phyloP scores from a whole-genome alignment of 1,140 invertebrate genomes.

The Drosophila kanapiae region DNA sequence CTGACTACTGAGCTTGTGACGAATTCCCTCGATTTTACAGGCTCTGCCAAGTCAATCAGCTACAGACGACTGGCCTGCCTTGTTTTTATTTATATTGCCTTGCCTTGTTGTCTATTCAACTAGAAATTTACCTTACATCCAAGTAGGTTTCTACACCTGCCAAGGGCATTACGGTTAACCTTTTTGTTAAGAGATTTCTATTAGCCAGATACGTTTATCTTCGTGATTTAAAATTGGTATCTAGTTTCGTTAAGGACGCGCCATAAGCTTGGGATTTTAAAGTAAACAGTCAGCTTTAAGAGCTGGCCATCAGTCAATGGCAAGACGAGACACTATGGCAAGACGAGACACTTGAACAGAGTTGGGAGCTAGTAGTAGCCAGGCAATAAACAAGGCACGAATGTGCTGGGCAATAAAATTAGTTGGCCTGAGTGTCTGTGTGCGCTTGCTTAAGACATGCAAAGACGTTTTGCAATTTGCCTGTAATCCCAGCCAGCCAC shows the following conservation, averaged over 20 bases:
- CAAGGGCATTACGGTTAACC: not conserved
- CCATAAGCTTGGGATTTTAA: not conserved
- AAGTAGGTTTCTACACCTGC: not conserved
- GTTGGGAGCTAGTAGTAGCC: not conserved
- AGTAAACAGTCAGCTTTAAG: constrained; percentile 31
- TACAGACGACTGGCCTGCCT: constrained; percentile 11
- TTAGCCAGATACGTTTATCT: too few species aligned
- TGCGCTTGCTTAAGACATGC: constrained; percentile 62
- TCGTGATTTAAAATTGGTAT: too few species aligned
- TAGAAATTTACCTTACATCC: constrained; percentile 10
- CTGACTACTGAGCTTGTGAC: constrained; percentile 1
- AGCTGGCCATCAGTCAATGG: constrained; percentile 16
- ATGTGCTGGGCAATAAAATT: constrained; percentile 79
- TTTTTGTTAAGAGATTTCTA: too few species aligned
- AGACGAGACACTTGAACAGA: constrained; percentile 62
- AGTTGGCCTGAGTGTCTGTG: constrained; percentile 49
- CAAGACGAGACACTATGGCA: constrained; percentile 46
- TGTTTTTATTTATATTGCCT: constrained; percentile 12
- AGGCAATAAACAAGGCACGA: constrained; percentile 50
- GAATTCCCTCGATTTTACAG: constrained; percentile 3
- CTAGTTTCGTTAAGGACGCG: too few species aligned
- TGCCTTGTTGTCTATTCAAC: not conserved
- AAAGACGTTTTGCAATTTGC: constrained; percentile 79
- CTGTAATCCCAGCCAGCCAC: constrained; percentile 64
- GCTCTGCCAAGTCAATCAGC: constrained; percentile 22